These are phyloP conservation scores for Salpingus planirostris DNA, from an alignment of 2,888 invertebrate species.

Conservation along the genomic window DNA sequence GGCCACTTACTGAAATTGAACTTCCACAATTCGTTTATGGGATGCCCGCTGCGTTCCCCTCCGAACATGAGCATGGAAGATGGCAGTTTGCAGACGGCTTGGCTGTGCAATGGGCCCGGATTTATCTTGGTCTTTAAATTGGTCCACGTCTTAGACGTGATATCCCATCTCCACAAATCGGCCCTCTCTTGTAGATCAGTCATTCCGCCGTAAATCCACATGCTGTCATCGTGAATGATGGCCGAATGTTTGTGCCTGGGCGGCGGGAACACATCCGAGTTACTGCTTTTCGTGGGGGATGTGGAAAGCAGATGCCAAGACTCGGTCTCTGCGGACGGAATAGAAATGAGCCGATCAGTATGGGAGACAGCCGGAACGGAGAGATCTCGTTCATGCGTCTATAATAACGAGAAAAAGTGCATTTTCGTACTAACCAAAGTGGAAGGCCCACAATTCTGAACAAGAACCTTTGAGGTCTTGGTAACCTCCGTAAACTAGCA, in stretches of 20 bases:
- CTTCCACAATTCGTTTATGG: conserved; percentile 71
- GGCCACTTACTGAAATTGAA: conserved; percentile 70
- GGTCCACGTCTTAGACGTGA: conserved; percentile 52
- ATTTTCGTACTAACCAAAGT: conserved; percentile 56
- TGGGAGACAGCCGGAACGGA: too few relatives aligned
- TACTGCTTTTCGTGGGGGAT: conserved; percentile 34
- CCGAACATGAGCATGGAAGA: conserved; percentile 74
- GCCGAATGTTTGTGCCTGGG: conserved; percentile 80
- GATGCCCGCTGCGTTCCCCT: conserved; percentile 62
- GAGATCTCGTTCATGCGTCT: too few relatives aligned
- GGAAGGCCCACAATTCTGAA: conserved; percentile 79
- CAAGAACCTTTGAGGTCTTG: conserved; percentile 77
- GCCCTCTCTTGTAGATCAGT: conserved; percentile 60
- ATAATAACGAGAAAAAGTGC: background rate
- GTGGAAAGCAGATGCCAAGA: conserved; percentile 61
- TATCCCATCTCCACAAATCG: conserved; percentile 35
- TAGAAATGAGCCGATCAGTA: too few relatives aligned
- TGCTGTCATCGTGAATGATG: conserved; percentile 63
- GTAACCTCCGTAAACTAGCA: conserved; percentile 83
- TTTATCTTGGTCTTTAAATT: conserved; percentile 52
- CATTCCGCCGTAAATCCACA: conserved; percentile 87
- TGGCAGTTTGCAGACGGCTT: conserved; percentile 68
- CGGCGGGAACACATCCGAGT: conserved; percentile 47
- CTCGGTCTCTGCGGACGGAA: conserved; percentile 55
- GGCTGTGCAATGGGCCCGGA: conserved; percentile 67